Evolutionary conservation across 2,113 vertebrate species (phyloP).

Genomic region (Lipotes vexillifer): DNA sequence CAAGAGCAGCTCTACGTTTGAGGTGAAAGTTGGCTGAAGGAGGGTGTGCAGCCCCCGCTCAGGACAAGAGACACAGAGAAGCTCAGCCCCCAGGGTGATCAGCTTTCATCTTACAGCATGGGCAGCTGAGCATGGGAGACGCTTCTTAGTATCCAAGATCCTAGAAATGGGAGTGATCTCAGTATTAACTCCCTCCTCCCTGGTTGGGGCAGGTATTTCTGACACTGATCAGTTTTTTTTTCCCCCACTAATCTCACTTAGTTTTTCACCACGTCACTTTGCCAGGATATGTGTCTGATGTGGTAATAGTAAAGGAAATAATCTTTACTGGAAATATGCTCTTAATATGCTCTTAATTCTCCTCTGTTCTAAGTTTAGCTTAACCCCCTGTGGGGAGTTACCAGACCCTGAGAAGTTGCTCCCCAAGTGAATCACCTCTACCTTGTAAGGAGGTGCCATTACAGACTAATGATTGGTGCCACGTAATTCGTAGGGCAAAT

Average conservation of each 20-base stretch:
- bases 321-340: neutral
- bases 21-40: neutral
- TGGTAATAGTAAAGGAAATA: neutral
- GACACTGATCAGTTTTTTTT: neutral
- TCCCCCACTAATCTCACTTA: neutral
- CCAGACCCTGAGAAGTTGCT: neutral
- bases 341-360: neutral
- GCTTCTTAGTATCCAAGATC: neutral
- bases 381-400: neutral
- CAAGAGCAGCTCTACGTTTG: neutral
- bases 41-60: rapidly evolving
- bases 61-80: too few relatives aligned
- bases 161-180: neutral
- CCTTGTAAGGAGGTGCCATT: neutral
- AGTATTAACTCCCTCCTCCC: neutral
- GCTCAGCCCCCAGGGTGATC: rapidly evolving
- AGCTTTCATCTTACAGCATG: neutral
- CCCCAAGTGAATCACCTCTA: neutral
- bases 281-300: neutral
- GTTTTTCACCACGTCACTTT: neutral
- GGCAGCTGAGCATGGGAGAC: neutral
- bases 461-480: neutral
- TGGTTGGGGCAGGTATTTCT: neutral
- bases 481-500: neutral
- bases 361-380: neutral